Evolutionary conservation across 2,888 invertebrate genomes (phyloP), one percentile per base, ranked within the genome.

Genomic region (Ashinkailepas kermadecensis): DNA sequence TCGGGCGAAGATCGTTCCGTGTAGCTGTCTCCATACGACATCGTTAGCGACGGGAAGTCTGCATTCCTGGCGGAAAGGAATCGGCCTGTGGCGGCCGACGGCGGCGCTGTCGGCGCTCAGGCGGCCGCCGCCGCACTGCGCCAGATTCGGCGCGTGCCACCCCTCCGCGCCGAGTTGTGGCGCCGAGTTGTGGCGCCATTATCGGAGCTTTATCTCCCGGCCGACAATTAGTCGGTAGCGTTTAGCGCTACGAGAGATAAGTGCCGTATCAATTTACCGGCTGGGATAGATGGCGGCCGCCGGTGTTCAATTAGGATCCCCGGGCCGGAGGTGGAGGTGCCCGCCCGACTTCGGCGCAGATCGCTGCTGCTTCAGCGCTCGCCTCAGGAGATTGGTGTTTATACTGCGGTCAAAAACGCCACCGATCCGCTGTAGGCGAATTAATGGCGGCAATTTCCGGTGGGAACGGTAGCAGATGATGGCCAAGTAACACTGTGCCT

Each of bases 171-270:
- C 39, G 54, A 56, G 54, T 21, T 21, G 74, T 74, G 74, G 18
- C 74, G 74, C 56, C 74, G 54, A 56, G 54, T 21, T 21, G 74
- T 74, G 74, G 18, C 74, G 74, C 56, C 74, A 74, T 74, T 74
- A 74, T 54, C 74, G 21, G 56, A 15, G 54, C 23, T 74, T 74
- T 74, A 74, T 74, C 74, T 74, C 54, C 56, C 74, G 18, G 18
- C 21, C 54, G 74, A 56, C 74, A 74, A 74, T 74, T 74, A 74
- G 74, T 74, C 74, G 74, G 74, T 74, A 56, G 74, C 74, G 74
- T 56, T 74, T 74, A 74, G 74, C 54, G 56, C 74, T 9, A 18
- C n/a, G 25, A 12, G 39, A 74, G 74, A 74, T 74, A 74, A 74
- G 39, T 56, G 74, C 54, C 74, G 74, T 74, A 74, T 74, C 74